A percentile compares a stretch with the other conserved stretches of the same genome.
Evolutionary conservation across 2,888 invertebrate species (phyloP).

Genomic region (Drepanosiphum platanoidis): DNA sequence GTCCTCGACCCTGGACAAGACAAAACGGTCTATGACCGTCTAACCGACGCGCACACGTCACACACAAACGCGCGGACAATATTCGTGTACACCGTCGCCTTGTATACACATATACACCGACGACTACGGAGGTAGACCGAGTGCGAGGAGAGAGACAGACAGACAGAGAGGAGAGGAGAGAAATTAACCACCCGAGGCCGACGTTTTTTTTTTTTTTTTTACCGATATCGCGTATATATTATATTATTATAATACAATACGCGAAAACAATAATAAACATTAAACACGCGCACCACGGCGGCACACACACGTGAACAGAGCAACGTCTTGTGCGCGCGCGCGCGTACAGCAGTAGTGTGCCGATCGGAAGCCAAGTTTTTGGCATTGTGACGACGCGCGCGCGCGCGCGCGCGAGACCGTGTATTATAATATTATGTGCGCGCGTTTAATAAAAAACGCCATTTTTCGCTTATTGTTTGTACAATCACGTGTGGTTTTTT

Average conservation of each 20-base stretch:
- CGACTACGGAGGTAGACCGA: neutral
- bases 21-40: constrained; percentile 54
- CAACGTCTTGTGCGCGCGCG: neutral
- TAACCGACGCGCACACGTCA: constrained; percentile 15
- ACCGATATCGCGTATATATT: neutral
- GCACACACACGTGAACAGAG: too few relatives aligned
- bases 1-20: constrained; percentile 58
- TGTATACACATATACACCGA: neutral
- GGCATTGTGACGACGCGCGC: constrained; percentile 37
- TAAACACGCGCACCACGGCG: neutral
- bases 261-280: constrained; percentile 41
- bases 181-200: constrained; percentile 36
- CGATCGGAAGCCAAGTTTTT: constrained; percentile 56
- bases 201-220: neutral
- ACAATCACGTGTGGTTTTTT: constrained; percentile 47
- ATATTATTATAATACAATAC: too few relatives aligned
- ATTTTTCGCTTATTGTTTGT: constrained; percentile 38
- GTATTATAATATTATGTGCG: neutral
- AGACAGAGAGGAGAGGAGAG: too few relatives aligned
- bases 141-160: neutral
- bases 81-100: neutral
- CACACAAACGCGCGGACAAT: neutral
- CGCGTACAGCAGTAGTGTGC: neutral
- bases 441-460: constrained; percentile 9
- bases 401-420: neutral